Evolutionary conservation across 2,888 invertebrate species (phyloP).

Genomic region (Leptura quadrifasciata): DNA sequence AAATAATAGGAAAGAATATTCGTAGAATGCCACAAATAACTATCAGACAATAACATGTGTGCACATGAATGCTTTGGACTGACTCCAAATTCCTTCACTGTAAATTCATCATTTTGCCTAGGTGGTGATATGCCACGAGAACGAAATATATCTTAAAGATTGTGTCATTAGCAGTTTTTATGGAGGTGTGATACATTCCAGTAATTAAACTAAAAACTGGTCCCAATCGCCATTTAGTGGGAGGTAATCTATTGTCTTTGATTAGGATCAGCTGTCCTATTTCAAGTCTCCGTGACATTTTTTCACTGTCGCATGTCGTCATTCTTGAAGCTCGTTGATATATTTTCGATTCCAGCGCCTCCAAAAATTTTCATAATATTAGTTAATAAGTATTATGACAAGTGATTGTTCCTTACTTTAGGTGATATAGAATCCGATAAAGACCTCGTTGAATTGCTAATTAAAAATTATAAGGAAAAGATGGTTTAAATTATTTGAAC

Average conservation of each 20-base stretch:
- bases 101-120: too few species aligned
- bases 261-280: constrained; percentile 10
- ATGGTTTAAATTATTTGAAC: background rate
- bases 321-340: background rate
- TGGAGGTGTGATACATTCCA: background rate
- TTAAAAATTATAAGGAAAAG: constrained; percentile 12
- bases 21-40: too few species aligned
- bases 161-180: constrained; percentile 1
- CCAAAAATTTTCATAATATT: constrained; percentile 7
- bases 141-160: too few species aligned
- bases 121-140: too few species aligned
- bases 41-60: too few species aligned
- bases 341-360: background rate
- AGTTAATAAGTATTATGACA: too few species aligned
- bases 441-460: background rate
- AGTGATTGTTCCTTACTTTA: too few species aligned
- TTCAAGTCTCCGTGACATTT: background rate
- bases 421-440: background rate
- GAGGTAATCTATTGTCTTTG: constrained; percentile 15
- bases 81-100: too few species aligned
- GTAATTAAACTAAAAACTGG: too few species aligned
- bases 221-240: background rate
- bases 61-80: too few species aligned
- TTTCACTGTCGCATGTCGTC: constrained; percentile 12
- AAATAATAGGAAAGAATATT: too few species aligned